Conservation (phyloP, 2,888 invertebrate species). For the Pachliopta kotzebuea region DNA sequence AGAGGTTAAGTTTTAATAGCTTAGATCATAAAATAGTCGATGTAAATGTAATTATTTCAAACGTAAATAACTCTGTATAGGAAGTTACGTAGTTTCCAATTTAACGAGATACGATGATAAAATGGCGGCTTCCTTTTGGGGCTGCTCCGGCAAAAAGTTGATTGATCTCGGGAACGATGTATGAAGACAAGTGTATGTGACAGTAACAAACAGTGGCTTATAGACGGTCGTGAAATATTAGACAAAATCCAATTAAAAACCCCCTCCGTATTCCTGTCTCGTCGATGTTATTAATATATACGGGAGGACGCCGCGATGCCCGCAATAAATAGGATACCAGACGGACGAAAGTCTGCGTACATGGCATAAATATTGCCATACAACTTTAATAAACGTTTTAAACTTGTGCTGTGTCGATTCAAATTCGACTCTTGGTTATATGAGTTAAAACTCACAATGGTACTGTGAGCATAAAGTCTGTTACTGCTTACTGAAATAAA, state of each 20-base stretch:
- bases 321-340: constrained; percentile 66
- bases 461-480: background rate
- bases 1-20: too few relatives aligned
- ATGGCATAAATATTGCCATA: constrained; percentile 59
- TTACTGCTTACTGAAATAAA: constrained; percentile 25
- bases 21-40: too few relatives aligned
- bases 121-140: constrained; percentile 17
- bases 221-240: constrained; percentile 34
- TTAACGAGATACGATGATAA: constrained; percentile 3
- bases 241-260: constrained; percentile 41
- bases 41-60: background rate
- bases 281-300: constrained; percentile 65
- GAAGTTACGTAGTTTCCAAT: constrained; percentile 1
- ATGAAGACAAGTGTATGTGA: constrained; percentile 29
- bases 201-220: constrained; percentile 22
- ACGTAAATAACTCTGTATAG: background rate
- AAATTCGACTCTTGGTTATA: constrained; percentile 8
- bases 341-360: constrained; percentile 62
- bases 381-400: constrained; percentile 35
- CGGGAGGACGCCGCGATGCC: constrained; percentile 53
- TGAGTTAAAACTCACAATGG: background rate
- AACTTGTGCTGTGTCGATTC: background rate
- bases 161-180: constrained; percentile 16
- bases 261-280: constrained; percentile 37
- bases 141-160: constrained; percentile 8